These are phyloP conservation scores for Suricata suricatta DNA, from an alignment of 2,113 vertebrate species.

Conservation along the genomic window DNA sequence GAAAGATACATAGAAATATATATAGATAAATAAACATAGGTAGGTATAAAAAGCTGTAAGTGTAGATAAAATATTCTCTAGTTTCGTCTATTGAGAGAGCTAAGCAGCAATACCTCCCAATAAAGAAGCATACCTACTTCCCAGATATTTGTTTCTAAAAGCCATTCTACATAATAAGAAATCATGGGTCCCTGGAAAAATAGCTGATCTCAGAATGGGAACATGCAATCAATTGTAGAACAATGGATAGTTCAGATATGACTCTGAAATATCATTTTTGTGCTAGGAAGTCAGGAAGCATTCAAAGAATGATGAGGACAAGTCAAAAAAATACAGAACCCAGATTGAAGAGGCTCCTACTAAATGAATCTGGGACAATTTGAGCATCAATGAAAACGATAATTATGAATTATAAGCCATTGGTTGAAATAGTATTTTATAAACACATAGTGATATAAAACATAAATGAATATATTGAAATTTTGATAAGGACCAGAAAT, in stretches of 20 bases:
- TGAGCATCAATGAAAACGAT: background rate
- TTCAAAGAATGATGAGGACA: background rate
- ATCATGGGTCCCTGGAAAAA: background rate
- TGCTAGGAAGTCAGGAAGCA: background rate
- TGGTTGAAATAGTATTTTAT: background rate
- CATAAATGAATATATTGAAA: background rate
- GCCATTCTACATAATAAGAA: background rate
- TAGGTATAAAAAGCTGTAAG: background rate
- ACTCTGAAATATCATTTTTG: background rate
- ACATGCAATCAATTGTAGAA: background rate
- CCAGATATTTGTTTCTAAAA: background rate
- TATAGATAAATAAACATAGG: background rate
- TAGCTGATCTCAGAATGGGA: background rate
- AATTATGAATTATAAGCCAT: background rate
- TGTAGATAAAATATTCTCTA: background rate
- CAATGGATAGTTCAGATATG: too few species aligned
- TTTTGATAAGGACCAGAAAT: background rate
- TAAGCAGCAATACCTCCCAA: background rate
- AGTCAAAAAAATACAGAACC: background rate
- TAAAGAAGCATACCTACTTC: background rate
- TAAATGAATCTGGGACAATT: background rate
- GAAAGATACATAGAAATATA: background rate
- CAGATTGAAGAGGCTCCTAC: background rate
- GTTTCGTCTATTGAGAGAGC: background rate
- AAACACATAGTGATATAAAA: background rate